phyloP scores from a whole-genome alignment of 2,113 vertebrate genomes.

The Stigmatopora argus region DNA sequence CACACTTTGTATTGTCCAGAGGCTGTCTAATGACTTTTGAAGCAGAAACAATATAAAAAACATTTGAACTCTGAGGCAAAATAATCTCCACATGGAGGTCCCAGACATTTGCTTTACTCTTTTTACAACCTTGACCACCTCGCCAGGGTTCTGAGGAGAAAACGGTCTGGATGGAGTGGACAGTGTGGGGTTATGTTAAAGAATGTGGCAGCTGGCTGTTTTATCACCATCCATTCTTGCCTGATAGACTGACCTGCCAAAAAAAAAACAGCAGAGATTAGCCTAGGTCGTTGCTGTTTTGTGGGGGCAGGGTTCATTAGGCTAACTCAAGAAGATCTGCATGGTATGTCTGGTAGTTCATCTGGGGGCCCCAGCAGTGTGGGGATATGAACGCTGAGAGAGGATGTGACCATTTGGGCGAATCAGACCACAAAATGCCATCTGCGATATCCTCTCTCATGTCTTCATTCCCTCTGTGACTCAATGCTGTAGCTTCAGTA shows the following conservation, averaged over 20 bases:
- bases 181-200: constrained; percentile 18
- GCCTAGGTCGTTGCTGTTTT: no score
- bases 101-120: constrained; percentile 31
- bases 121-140: constrained; percentile 47
- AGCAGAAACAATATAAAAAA: constrained; percentile 11
- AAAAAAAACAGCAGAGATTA: no score
- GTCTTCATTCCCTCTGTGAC: constrained; percentile 81
- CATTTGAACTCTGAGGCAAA: constrained; percentile 25
- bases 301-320: constrained; percentile 63
- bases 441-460: constrained; percentile 83
- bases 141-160: constrained; percentile 39
- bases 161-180: constrained; percentile 23
- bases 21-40: constrained; percentile 19
- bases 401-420: constrained; percentile 59
- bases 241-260: constrained; percentile 47
- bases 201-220: constrained; percentile 18
- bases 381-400: constrained; percentile 92
- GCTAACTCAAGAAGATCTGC: constrained; percentile 82
- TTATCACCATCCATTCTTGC: constrained; percentile 32
- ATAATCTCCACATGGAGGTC: constrained; percentile 36
- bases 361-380: constrained; percentile 68
- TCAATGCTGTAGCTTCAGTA: constrained; percentile 62
- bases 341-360: constrained; percentile 80
- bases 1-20: background rate
- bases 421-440: background rate